Evolutionary conservation across 1,140 invertebrate genomes (phyloP), one percentile per base, ranked within the genome.

Genomic region (Aphis gossypii): DNA sequence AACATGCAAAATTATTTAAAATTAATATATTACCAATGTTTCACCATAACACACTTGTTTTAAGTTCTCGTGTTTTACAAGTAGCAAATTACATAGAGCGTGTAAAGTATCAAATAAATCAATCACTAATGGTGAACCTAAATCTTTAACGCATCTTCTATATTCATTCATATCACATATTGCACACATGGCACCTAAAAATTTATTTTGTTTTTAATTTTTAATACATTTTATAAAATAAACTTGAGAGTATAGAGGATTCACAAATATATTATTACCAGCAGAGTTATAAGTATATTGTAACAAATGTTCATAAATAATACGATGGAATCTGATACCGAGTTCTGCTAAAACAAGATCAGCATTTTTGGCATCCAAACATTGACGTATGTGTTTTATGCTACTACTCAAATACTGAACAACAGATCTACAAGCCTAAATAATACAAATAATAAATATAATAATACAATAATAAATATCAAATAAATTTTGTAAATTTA

Each of bases 121-220:
- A 41, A 97, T 97, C 25, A 99, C 97, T 51, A 98, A 95, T 0
- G 97, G 96, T 54, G 98, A 96, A 93, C 97, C 96, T 94, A 98
- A 96, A 94, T 96, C 96, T 94, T 97, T 96, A 21, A 97, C 97
- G 96, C 97, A 98, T 95, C 97, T 98, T 54, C 98, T 96, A 86
- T 98, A 98, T 95, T 99, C 99, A 95, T 99, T 99, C 92, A 99
- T 98, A 96, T 99, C 99, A 96, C 98, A 99, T 94, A 99, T 99
- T 4, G 98, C 98, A 95, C 98, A 97, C 98, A 99, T 99, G 6
- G 98, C 99, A 93, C 98, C 97, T 97, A 44, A 30, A 88, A 88
- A 60, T 51, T 25, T 25, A 60, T 51, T 25, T 25, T 44, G 30
- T 46, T 48, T 86, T 56, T 56, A 23, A 25, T 41, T 56, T 93